phyloP scores from a whole-genome alignment of 2,888 invertebrate species.

The Argyresthia albistria region DNA sequence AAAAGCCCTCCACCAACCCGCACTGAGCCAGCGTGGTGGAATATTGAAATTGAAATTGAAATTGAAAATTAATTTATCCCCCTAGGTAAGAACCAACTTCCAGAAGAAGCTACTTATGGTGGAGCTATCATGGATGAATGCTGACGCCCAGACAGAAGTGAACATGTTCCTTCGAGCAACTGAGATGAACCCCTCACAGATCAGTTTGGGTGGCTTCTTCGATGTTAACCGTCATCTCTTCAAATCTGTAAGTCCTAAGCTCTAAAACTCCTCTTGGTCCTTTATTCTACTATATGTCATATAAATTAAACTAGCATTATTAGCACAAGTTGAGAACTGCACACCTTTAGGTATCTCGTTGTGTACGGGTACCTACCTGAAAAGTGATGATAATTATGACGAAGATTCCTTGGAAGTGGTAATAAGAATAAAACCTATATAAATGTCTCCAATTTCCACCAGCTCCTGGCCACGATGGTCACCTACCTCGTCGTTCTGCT shows the following conservation, averaged over 20 bases:
- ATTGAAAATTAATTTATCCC: no score
- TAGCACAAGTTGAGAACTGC: no score
- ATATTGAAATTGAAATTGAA: no score
- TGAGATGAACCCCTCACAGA: constrained; percentile 83
- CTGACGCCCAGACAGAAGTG: constrained; percentile 82
- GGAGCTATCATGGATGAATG: constrained; percentile 83
- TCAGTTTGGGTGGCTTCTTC: constrained; percentile 81
- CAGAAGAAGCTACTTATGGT: constrained; percentile 82
- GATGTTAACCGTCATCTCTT: constrained; percentile 80
- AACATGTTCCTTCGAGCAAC: constrained; percentile 84
- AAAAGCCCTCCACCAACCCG: no score
- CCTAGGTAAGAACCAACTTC: constrained; percentile 77
- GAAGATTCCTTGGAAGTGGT: no score
- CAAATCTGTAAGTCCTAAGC: constrained; percentile 77
- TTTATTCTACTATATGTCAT: not conserved
- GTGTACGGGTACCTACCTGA: no score
- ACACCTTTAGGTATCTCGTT: no score
- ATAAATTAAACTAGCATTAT: no score
- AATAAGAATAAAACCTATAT: no score
- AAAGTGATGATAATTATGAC: no score
- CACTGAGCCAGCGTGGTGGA: no score
- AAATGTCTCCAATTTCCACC: constrained; percentile 14
- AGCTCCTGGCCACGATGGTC: constrained; percentile 83
- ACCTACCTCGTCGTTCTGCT: constrained; percentile 81
- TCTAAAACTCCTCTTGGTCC: not conserved